Conservation (phyloP, 2,113 vertebrate genomes). For the Oncorhynchus clarkii region DNA sequence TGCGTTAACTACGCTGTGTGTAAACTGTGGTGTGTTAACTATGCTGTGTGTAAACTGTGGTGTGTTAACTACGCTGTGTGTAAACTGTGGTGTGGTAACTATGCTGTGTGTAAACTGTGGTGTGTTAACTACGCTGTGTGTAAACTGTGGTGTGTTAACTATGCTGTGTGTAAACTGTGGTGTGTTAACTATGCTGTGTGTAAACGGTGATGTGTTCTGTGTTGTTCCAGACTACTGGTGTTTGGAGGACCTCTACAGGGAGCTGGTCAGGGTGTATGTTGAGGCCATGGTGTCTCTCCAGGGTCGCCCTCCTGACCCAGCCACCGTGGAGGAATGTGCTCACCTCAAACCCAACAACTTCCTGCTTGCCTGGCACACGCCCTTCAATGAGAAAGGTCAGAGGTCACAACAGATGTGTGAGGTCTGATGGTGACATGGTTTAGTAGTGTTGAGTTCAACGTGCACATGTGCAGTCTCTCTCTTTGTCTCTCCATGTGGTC, state of each 20-base stretch:
- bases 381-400: slow-evolving; percentile 90
- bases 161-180: too few relatives aligned
- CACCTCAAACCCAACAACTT: slow-evolving; percentile 91
- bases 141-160: too few relatives aligned
- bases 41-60: too few relatives aligned
- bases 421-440: neutral
- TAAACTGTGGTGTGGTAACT: too few relatives aligned
- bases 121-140: too few relatives aligned
- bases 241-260: slow-evolving; percentile 91
- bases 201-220: slow-evolving; percentile 11
- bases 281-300: slow-evolving; percentile 82
- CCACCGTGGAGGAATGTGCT: slow-evolving; percentile 82
- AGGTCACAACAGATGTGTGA: neutral
- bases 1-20: slow-evolving; percentile 17
- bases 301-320: slow-evolving; percentile 80
- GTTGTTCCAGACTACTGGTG: slow-evolving; percentile 87
- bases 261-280: slow-evolving; percentile 88
- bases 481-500: neutral
- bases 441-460: neutral
- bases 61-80: too few relatives aligned
- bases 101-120: too few relatives aligned
- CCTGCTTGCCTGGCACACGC: slow-evolving; percentile 95
- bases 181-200: too few relatives aligned
- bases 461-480: slow-evolving; percentile 8
- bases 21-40: too few relatives aligned